Percentiles rank a stretch among this genome's conserved stretches.
phyloP scores from a whole-genome alignment of 2,113 vertebrate genomes.

The Marmota flaviventris region DNA sequence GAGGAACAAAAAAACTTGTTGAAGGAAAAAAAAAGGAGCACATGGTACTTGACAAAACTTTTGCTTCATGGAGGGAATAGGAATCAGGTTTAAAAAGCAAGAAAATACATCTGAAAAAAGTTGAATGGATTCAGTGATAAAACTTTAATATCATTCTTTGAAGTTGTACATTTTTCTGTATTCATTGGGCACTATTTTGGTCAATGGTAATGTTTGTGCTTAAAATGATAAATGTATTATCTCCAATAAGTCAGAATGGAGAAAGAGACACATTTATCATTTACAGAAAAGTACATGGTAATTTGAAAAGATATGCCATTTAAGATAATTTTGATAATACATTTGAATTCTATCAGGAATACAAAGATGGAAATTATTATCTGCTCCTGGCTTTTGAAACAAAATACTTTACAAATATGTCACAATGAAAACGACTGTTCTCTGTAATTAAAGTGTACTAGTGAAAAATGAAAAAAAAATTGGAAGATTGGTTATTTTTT shows the following conservation, averaged over 20 bases:
- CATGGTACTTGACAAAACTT: not conserved
- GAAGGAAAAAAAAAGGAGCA: not conserved
- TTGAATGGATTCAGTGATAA: not conserved
- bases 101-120: not conserved
- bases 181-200: not conserved
- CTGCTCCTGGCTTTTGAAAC: not conserved
- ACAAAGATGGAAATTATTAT: not conserved
- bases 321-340: not conserved
- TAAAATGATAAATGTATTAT: not conserved
- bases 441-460: not conserved
- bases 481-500: not conserved
- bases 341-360: not conserved
- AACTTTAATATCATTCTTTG: not conserved
- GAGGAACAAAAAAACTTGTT: not conserved
- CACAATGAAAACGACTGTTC: not conserved
- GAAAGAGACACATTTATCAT: not conserved
- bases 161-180: not conserved
- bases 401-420: not conserved
- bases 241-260: not conserved
- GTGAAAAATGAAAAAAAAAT: not conserved
- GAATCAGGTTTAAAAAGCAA: not conserved
- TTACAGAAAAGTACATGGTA: not conserved
- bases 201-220: not conserved
- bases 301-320: not conserved
- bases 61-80: not conserved